Conservation (phyloP, 2,797 vertebrate genomes). For the Centroberyx gerrardi region DNA sequence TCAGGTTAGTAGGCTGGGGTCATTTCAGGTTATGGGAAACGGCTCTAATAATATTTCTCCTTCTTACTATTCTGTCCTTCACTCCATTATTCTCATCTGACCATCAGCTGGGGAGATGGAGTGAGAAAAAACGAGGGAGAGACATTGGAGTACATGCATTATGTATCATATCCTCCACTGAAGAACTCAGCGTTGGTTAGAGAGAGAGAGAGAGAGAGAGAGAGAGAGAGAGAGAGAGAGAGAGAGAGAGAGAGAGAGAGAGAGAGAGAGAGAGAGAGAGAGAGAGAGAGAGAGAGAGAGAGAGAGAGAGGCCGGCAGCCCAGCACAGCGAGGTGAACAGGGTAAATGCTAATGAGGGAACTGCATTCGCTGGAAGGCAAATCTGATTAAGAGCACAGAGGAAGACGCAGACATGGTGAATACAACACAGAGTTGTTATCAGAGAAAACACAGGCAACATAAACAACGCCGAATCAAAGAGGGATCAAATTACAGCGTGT, state of each 20-base stretch:
- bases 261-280: constrained; percentile 9
- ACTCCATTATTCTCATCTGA: constrained; percentile 52
- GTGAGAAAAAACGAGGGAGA: constrained; percentile 31
- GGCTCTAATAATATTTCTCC: constrained; percentile 1
- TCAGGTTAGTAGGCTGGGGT: background rate
- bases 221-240: too few relatives aligned
- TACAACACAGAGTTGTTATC: constrained; percentile 59
- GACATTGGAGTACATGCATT: constrained; percentile 71
- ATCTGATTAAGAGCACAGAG: constrained; percentile 70
- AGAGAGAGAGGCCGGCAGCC: constrained; percentile 54
- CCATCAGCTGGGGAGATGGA: constrained; percentile 37
- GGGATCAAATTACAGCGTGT: background rate
- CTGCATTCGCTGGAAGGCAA: constrained; percentile 59
- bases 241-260: constrained; percentile 18
- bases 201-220: constrained; percentile 53
- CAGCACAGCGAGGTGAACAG: constrained; percentile 54
- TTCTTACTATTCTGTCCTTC: constrained; percentile 49
- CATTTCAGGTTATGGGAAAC: background rate
- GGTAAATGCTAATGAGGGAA: constrained; percentile 68
- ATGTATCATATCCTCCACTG: constrained; percentile 76
- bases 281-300: background rate
- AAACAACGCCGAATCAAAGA: background rate
- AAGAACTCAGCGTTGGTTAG: constrained; percentile 53
- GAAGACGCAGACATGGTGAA: constrained; percentile 41
- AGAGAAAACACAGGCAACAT: constrained; percentile 55